Conservation (phyloP, 37 sponge, comb jelly and placozoan species). For the Beroe forskalii region DNA sequence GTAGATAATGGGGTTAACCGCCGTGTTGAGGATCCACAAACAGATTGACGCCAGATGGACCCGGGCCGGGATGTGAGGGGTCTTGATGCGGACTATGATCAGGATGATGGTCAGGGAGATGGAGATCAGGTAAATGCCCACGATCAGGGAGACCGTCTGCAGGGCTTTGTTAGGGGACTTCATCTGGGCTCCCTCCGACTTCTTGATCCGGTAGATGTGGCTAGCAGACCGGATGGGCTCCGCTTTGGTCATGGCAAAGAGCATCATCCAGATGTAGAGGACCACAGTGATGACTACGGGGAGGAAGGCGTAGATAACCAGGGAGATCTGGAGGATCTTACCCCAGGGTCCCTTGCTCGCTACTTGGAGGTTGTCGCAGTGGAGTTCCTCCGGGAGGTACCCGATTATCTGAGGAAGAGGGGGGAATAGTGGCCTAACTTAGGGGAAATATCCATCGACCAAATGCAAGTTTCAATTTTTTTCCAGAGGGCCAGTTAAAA, state of each 20-base stretch:
- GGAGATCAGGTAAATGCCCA: slow-evolving; percentile 56
- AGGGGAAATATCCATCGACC: no score
- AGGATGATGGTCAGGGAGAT: slow-evolving; percentile 50
- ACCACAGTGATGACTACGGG: slow-evolving; percentile 26
- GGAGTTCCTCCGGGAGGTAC: slow-evolving; percentile 40
- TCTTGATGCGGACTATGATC: background rate
- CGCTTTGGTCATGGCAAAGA: slow-evolving; percentile 52
- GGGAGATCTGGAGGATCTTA: background rate
- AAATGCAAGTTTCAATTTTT: no score
- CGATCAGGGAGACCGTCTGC: slow-evolving; percentile 35
- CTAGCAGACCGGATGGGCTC: slow-evolving; percentile 26
- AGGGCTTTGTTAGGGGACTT: slow-evolving; percentile 45
- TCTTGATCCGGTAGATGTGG: background rate
- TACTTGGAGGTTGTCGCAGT: slow-evolving; percentile 36
- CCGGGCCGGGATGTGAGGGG: background rate
- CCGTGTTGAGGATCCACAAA: slow-evolving; percentile 56
- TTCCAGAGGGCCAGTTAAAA: no score
- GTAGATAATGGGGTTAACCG: slow-evolving; percentile 53
- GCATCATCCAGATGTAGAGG: slow-evolving; percentile 59
- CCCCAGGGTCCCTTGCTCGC: slow-evolving; percentile 29
- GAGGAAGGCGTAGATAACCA: slow-evolving; percentile 29
- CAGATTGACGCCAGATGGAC: slow-evolving; percentile 20
- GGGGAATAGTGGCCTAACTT: no score
- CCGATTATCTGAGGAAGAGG: slow-evolving; percentile 28
- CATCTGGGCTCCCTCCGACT: background rate